A percentile compares a stretch with the other conserved stretches of the same genome.
phyloP scores from a whole-genome alignment of 2,797 vertebrate genomes.

The Lepidocolaptes lacrymiger region DNA sequence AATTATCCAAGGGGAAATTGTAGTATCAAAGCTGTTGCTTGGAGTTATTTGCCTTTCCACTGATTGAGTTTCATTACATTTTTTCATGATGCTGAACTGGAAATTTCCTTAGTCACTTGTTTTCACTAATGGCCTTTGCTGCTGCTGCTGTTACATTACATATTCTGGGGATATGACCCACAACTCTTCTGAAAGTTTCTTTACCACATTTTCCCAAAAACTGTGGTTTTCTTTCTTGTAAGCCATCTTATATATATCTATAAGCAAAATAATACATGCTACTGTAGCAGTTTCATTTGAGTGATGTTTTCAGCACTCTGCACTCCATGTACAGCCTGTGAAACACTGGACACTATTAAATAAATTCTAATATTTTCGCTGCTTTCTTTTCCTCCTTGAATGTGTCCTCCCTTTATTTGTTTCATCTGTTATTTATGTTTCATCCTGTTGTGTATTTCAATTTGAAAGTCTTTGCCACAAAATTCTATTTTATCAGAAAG shows the following conservation, averaged over 20 bases:
- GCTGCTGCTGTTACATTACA: not conserved
- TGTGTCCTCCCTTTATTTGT: not conserved
- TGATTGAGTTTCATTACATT: not conserved
- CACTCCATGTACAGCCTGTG: not conserved
- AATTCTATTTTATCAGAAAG: not conserved
- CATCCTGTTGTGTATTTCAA: not conserved
- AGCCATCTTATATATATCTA: not conserved
- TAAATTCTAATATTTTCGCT: not conserved
- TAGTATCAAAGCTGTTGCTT: not conserved
- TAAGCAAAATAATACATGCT: not conserved
- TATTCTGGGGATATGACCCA: not conserved
- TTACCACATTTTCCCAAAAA: not conserved
- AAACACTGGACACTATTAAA: not conserved
- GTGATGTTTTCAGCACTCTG: not conserved
- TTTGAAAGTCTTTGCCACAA: not conserved
- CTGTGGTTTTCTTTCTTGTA: not conserved
- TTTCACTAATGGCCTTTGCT: not conserved
- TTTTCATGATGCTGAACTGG: not conserved
- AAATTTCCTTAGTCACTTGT: not conserved
- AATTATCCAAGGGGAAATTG: conserved; percentile 11
- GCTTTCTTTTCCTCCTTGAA: not conserved
- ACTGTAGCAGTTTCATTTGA: not conserved
- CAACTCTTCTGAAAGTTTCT: not conserved
- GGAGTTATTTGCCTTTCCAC: conserved; percentile 30
- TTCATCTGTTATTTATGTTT: not conserved